Percentiles rank a stretch among this genome's conserved stretches.
Conservation (phyloP, 2,888 invertebrate species). For the Ochropleura leucogaster region DNA sequence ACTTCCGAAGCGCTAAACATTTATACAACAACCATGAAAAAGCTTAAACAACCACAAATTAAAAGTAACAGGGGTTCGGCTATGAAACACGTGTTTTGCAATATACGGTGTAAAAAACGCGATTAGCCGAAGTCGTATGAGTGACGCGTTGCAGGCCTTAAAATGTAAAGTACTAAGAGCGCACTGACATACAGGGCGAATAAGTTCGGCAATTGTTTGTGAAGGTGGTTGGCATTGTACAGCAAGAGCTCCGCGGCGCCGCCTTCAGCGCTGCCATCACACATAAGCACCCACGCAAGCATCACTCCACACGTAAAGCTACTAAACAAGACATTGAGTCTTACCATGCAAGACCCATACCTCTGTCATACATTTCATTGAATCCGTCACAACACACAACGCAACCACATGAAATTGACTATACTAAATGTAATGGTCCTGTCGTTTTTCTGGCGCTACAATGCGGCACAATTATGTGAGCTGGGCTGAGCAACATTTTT, state of each 20-base stretch:
- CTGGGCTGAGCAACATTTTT: too few species aligned
- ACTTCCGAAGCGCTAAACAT: slow-evolving; percentile 1
- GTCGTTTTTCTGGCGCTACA: too few species aligned
- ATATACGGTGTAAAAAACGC: not conserved
- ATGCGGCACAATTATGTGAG: too few species aligned
- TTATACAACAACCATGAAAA: slow-evolving; percentile 30
- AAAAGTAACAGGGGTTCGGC: not conserved
- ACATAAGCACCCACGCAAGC: not conserved
- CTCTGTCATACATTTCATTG: not conserved
- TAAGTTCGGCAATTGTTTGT: slow-evolving; percentile 74
- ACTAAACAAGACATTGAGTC: too few species aligned
- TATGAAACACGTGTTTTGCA: not conserved
- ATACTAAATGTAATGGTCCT: too few species aligned
- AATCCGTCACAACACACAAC: too few species aligned
- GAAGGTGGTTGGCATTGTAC: slow-evolving; percentile 77
- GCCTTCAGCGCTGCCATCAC: not conserved
- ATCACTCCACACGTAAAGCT: too few species aligned
- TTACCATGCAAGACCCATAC: too few species aligned
- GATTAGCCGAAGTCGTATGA: not conserved
- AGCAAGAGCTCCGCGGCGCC: too few species aligned
- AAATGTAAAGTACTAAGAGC: slow-evolving; percentile 1
- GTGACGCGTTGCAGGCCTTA: slow-evolving; percentile 19
- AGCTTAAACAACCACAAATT: slow-evolving; percentile 22
- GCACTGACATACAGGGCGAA: slow-evolving; percentile 20
- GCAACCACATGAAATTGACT: too few species aligned